A percentile compares a stretch with the other conserved stretches of the same genome.
phyloP scores from a whole-genome alignment of 2,113 vertebrate genomes.

The Tragelaphus imberbis region DNA sequence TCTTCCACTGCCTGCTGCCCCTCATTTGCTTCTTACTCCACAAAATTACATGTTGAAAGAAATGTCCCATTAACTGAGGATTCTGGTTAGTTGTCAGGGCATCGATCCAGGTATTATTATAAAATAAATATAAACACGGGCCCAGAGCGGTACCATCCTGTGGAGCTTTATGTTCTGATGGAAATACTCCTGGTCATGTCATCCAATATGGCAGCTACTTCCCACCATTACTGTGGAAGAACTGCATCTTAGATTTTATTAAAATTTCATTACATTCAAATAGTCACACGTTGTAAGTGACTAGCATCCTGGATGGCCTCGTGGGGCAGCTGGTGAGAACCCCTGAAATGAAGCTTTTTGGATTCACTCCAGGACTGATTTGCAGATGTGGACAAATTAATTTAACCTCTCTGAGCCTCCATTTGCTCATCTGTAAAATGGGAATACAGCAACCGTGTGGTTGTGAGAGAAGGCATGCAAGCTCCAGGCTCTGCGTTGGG shows the following conservation, averaged over 20 bases:
- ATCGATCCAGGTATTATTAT: background rate
- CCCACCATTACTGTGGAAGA: background rate
- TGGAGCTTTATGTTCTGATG: background rate
- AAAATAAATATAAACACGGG: background rate
- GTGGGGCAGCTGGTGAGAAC: fast-evolving
- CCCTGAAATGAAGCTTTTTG: too few relatives aligned
- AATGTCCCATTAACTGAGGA: background rate
- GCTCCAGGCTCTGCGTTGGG: fast-evolving
- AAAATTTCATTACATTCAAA: background rate
- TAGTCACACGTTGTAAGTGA: fast-evolving
- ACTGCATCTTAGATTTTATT: background rate
- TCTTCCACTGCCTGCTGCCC: background rate
- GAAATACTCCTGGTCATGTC: fast-evolving
- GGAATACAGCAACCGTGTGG: fast-evolving
- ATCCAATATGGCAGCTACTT: background rate
- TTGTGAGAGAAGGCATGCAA: fast-evolving
- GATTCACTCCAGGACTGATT: background rate
- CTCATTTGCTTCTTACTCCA: background rate
- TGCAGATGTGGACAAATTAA: background rate
- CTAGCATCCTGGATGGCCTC: background rate
- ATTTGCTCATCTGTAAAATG: background rate
- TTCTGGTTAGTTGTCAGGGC: background rate
- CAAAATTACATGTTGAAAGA: too few relatives aligned
- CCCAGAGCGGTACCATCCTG: fast-evolving
- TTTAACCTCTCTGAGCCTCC: background rate